These are phyloP conservation scores for Scomber japonicus DNA, from an alignment of 2,113 vertebrate species.

Conservation along the genomic window DNA sequence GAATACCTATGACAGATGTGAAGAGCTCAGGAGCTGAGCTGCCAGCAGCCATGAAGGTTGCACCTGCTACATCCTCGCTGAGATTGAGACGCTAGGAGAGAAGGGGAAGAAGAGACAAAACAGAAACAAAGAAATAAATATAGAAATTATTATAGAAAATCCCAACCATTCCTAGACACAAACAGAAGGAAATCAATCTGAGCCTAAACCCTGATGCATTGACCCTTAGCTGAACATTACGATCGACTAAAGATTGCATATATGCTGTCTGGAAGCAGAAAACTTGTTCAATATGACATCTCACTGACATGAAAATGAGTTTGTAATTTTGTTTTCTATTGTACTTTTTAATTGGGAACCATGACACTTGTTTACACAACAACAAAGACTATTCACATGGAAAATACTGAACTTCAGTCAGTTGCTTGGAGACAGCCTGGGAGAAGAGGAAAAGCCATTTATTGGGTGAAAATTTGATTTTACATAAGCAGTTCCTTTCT, in stretches of 20 bases:
- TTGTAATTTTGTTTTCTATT: too few relatives aligned
- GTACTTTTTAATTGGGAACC: too few relatives aligned
- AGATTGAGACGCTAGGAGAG: constrained; percentile 90
- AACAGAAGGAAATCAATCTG: not conserved
- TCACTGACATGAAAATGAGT: too few relatives aligned
- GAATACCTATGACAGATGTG: constrained; percentile 94
- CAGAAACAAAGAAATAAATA: too few relatives aligned
- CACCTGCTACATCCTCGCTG: constrained; percentile 89
- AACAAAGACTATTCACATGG: not conserved
- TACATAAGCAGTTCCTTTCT: too few relatives aligned
- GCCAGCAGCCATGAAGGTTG: constrained; percentile 93
- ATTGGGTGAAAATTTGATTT: too few relatives aligned
- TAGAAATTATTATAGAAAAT: not conserved
- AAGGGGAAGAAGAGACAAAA: too few relatives aligned
- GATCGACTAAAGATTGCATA: not conserved
- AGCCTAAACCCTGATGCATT: not conserved
- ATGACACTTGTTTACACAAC: not conserved
- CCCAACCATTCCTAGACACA: not conserved
- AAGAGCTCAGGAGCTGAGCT: constrained; percentile 96
- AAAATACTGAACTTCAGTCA: not conserved
- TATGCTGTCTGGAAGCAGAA: not conserved
- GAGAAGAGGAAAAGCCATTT: not conserved
- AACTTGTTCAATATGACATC: not conserved
- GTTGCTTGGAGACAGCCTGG: not conserved
- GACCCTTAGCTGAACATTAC: not conserved